These are phyloP conservation scores for Hemithea aestivaria DNA, from an alignment of 2,888 invertebrate genomes.

Conservation along the genomic window DNA sequence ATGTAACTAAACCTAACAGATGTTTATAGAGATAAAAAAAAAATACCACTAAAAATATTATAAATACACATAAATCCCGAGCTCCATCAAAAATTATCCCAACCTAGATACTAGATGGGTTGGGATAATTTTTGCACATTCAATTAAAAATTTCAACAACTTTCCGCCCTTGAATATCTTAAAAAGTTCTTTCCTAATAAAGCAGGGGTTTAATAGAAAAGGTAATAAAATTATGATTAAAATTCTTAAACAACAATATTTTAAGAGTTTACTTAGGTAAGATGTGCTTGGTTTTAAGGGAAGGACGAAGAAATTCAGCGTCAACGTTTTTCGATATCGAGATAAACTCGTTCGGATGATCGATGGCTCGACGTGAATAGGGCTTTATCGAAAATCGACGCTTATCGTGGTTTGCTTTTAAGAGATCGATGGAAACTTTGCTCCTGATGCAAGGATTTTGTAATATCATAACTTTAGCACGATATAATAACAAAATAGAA, in stretches of 20 bases:
- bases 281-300: neutral
- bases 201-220: constrained; percentile 1
- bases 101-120: no score
- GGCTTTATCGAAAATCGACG: constrained; percentile 37
- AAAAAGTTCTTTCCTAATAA: constrained; percentile 1
- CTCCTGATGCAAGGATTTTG: constrained; percentile 8
- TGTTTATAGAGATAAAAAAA: no score
- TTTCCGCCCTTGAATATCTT: neutral
- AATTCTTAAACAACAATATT: neutral
- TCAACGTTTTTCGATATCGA: constrained; percentile 37
- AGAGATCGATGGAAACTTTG: constrained; percentile 19
- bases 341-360: constrained; percentile 46
- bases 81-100: no score
- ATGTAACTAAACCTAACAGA: no score
- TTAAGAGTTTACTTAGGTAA: constrained; percentile 17
- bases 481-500: no score
- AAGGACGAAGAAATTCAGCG: constrained; percentile 27
- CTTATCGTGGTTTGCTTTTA: constrained; percentile 27
- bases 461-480: neutral
- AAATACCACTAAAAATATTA: no score
- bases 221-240: constrained; percentile 1
- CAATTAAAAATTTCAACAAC: constrained; percentile 1
- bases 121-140: no score
- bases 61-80: no score
- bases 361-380: constrained; percentile 36